Evolutionary conservation across 2,113 vertebrate genomes (phyloP).

Genomic region (Cettia cetti): DNA sequence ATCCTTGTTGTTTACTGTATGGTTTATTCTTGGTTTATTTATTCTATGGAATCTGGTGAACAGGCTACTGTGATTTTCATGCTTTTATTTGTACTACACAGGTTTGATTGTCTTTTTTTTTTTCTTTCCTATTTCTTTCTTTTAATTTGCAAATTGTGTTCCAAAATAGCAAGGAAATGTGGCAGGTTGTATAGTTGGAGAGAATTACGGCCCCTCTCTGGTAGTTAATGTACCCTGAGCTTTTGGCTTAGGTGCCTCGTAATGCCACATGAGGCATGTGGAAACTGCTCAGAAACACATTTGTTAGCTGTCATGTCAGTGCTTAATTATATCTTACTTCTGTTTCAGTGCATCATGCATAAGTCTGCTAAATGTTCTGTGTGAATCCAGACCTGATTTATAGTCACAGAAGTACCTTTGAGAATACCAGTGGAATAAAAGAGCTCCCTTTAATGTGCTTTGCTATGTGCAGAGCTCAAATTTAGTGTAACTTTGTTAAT

Average conservation of each 20-base stretch:
- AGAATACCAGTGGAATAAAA: conserved; percentile 24
- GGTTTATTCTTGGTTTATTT: not conserved
- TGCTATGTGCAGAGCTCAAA: conserved; percentile 3
- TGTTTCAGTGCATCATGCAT: conserved; percentile 26
- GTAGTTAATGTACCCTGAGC: conserved; percentile 55
- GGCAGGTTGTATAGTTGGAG: conserved; percentile 10
- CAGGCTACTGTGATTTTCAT: not conserved
- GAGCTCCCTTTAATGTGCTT: conserved; percentile 18
- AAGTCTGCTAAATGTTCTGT: conserved; percentile 47
- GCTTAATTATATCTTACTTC: conserved; percentile 45
- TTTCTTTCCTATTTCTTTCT: not conserved
- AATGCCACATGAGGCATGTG: conserved; percentile 31
- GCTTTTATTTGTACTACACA: not conserved
- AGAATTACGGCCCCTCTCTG: conserved; percentile 52
- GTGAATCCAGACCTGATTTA: conserved; percentile 33
- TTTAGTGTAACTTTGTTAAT: conserved; percentile 48
- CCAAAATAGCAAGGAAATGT: conserved; percentile 35
- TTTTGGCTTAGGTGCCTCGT: conserved; percentile 49
- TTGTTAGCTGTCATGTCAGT: conserved; percentile 36
- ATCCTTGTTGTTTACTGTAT: not conserved
- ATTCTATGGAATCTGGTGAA: not conserved
- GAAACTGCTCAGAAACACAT: conserved; percentile 31
- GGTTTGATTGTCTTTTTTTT: not conserved
- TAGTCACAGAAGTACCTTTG: conserved; percentile 17
- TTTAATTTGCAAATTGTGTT: conserved; percentile 52